These are phyloP conservation scores for Apodemia hepburni DNA, from an alignment of 2,888 invertebrate genomes.

Conservation along the genomic window DNA sequence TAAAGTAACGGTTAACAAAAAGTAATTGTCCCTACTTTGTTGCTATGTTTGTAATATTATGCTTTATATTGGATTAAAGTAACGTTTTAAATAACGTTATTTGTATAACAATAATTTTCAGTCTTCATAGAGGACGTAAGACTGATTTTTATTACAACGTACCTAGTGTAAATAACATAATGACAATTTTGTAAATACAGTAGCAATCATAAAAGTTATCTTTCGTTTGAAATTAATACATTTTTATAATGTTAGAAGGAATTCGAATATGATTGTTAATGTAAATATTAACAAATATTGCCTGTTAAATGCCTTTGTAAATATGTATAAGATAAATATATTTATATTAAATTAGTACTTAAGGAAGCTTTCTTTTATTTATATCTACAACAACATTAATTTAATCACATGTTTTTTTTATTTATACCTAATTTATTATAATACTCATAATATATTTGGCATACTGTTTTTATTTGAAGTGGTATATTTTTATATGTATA, in stretches of 20 bases:
- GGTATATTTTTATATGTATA: too few relatives aligned
- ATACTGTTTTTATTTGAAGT: too few relatives aligned
- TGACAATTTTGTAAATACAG: slow-evolving; percentile 10
- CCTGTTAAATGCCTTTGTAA: slow-evolving; percentile 7
- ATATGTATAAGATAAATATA: slow-evolving; percentile 8
- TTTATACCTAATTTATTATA: too few relatives aligned
- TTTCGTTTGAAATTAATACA: not conserved
- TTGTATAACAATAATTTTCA: slow-evolving; percentile 34
- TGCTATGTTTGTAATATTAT: slow-evolving; percentile 2
- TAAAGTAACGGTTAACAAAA: too few relatives aligned
- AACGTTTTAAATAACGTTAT: slow-evolving; percentile 16
- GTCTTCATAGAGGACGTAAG: slow-evolving; percentile 63
- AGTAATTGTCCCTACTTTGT: not conserved
- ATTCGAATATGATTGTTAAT: slow-evolving; percentile 2
- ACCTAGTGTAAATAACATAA: slow-evolving; percentile 10
- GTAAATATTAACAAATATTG: not conserved
- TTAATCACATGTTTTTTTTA: too few relatives aligned
- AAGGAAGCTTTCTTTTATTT: not conserved
- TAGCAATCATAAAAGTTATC: slow-evolving; percentile 1
- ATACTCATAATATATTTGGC: too few relatives aligned
- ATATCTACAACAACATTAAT: not conserved
- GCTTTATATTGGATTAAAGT: not conserved
- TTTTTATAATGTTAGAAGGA: not conserved
- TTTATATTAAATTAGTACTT: slow-evolving; percentile 5
- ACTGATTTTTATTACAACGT: slow-evolving; percentile 38